These are phyloP conservation scores for Parelbella ahira DNA, from an alignment of 2,888 invertebrate genomes.

Conservation along the genomic window DNA sequence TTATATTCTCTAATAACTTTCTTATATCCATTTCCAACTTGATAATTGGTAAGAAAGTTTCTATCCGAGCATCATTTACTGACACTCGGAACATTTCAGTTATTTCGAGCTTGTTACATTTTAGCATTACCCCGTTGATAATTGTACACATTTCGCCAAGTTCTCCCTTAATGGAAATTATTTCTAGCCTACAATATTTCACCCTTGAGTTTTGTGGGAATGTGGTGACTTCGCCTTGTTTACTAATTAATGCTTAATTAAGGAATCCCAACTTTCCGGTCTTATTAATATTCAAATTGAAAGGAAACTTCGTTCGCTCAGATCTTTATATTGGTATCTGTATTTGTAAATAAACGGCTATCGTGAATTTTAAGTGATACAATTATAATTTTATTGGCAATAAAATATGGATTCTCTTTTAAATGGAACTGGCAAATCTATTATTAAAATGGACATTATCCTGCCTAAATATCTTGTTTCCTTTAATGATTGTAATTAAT, in stretches of 20 bases:
- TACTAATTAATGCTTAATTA: conserved; percentile 21
- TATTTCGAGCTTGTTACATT: conserved; percentile 12
- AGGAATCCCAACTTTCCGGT: conserved; percentile 10
- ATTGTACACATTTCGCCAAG: conserved; percentile 18
- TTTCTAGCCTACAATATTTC: conserved; percentile 14
- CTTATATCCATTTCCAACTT: conserved; percentile 5
- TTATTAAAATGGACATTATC: no score
- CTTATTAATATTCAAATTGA: conserved; percentile 20
- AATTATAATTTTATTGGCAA: no score
- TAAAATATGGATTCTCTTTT: no score
- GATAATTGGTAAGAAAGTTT: conserved; percentile 9
- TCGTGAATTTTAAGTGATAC: not conserved
- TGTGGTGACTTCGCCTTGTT: conserved; percentile 16
- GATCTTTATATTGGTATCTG: not conserved
- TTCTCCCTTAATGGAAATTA: conserved; percentile 12
- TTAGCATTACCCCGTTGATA: conserved; percentile 16
- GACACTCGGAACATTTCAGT: conserved; percentile 6
- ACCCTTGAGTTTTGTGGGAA: conserved; percentile 12
- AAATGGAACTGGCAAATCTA: no score
- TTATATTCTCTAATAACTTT: conserved; percentile 3
- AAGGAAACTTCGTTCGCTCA: conserved; percentile 6
- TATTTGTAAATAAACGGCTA: conserved; percentile 1
- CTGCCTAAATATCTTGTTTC: no score
- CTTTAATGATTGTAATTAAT: no score
- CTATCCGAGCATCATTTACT: conserved; percentile 4